Evolutionary conservation across 1,140 invertebrate species (phyloP).

Genomic region (Trachelipus rathkii): DNA sequence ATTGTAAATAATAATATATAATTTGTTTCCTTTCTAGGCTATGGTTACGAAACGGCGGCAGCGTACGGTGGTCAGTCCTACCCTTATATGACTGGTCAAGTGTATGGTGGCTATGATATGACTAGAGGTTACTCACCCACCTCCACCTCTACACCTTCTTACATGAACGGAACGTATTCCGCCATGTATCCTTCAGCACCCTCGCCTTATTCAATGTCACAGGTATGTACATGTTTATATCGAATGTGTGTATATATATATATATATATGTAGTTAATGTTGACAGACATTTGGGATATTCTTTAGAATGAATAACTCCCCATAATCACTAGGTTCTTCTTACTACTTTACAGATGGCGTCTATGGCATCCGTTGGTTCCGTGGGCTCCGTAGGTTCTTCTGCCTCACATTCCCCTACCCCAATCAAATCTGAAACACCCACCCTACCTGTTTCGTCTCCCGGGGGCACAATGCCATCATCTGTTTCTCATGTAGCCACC

Average conservation of each 20-base stretch:
- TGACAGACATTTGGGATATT: no score
- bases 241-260: no score
- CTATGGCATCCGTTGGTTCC: slow-evolving; percentile 45
- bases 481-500: slow-evolving; percentile 47
- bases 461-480: slow-evolving; percentile 54
- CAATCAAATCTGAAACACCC: slow-evolving; percentile 64
- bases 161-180: slow-evolving; percentile 72
- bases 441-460: slow-evolving; percentile 65
- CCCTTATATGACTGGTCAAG: slow-evolving; percentile 75
- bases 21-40: slow-evolving; percentile 49
- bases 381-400: slow-evolving; percentile 51
- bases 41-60: slow-evolving; percentile 58
- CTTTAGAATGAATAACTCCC: no score
- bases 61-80: slow-evolving; percentile 55
- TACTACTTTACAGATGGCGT: slow-evolving; percentile 58
- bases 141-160: slow-evolving; percentile 52
- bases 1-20: no score
- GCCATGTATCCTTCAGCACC: slow-evolving; percentile 60
- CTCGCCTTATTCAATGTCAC: slow-evolving; percentile 51
- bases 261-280: no score
- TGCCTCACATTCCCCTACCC: slow-evolving; percentile 74
- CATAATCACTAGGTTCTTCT: no score
- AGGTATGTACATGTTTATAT: slow-evolving; percentile 30
- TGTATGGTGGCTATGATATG: slow-evolving; percentile 59
- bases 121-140: slow-evolving; percentile 58